A percentile compares a stretch with the other conserved stretches of the same genome.
phyloP scores from a whole-genome alignment of 2,797 vertebrate genomes.

The Pipistrellus nathusii region DNA sequence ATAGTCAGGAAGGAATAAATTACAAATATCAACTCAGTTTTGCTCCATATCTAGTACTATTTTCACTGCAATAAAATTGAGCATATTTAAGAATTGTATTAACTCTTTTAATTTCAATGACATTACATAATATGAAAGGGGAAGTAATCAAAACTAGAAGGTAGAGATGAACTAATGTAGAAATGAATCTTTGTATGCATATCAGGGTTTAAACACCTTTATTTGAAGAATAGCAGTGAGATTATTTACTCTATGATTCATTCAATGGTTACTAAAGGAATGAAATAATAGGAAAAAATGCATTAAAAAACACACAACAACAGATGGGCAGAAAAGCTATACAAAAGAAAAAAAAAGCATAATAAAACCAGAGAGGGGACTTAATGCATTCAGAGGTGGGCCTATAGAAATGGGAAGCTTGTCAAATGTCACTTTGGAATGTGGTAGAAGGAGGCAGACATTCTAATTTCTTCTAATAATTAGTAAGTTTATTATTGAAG shows the following conservation, averaged over 20 bases:
- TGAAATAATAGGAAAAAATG: constrained; percentile 56
- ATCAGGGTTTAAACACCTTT: not conserved
- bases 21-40: not conserved
- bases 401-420: not conserved
- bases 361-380: not conserved
- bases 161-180: constrained; percentile 56
- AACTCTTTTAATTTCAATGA: not conserved
- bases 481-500: not conserved
- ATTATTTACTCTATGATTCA: constrained; percentile 43
- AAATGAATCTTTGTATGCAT: constrained; percentile 11
- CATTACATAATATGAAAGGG: not conserved
- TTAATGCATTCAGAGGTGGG: not conserved
- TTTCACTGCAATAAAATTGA: not conserved
- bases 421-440: not conserved
- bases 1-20: not conserved
- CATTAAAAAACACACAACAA: not conserved
- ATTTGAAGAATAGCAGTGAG: constrained; percentile 23
- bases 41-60: not conserved
- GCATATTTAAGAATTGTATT: not conserved
- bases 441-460: not conserved
- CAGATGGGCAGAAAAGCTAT: constrained; percentile 67
- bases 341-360: constrained; percentile 55
- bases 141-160: constrained; percentile 62
- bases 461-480: not conserved
- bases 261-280: constrained; percentile 58